phyloP scores from a whole-genome alignment of 2,888 invertebrate genomes.

The Cybosia mesomella region DNA sequence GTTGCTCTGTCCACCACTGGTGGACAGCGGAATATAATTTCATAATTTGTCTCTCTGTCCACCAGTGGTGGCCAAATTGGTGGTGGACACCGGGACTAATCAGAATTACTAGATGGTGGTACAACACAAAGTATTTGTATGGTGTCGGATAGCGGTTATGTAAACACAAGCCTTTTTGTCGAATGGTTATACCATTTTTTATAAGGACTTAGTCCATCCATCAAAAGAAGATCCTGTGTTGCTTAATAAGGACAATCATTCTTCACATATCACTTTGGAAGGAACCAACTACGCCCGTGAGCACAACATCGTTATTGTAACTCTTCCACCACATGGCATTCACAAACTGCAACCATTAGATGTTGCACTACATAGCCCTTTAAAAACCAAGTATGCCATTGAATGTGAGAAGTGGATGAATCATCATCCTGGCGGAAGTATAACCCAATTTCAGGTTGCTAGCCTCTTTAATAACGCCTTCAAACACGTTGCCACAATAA shows the following conservation, averaged over 20 bases:
- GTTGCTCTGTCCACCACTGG: no score
- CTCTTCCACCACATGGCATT: not conserved
- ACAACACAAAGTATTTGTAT: constrained; percentile 8
- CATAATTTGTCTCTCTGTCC: no score
- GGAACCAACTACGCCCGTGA: not conserved
- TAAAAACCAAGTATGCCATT: not conserved
- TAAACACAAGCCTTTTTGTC: not conserved
- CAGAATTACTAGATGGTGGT: not conserved
- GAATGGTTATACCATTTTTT: constrained; percentile 6
- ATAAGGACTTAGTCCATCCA: not conserved
- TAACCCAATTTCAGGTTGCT: constrained; percentile 8
- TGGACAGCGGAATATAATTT: no score
- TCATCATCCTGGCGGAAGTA: not conserved
- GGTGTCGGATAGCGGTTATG: constrained; percentile 6
- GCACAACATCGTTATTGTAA: not conserved
- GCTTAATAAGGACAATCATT: not conserved
- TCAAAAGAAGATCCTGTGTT: not conserved
- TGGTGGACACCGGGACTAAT: no score
- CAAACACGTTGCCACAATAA: constrained; percentile 10
- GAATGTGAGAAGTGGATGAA: constrained; percentile 4
- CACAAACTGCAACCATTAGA: constrained; percentile 3
- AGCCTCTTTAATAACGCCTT: constrained; percentile 3
- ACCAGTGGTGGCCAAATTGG: no score
- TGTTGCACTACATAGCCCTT: not conserved
- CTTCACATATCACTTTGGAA: not conserved